Conservation (phyloP, 2,113 vertebrate genomes). For the Pavo muticus region DNA sequence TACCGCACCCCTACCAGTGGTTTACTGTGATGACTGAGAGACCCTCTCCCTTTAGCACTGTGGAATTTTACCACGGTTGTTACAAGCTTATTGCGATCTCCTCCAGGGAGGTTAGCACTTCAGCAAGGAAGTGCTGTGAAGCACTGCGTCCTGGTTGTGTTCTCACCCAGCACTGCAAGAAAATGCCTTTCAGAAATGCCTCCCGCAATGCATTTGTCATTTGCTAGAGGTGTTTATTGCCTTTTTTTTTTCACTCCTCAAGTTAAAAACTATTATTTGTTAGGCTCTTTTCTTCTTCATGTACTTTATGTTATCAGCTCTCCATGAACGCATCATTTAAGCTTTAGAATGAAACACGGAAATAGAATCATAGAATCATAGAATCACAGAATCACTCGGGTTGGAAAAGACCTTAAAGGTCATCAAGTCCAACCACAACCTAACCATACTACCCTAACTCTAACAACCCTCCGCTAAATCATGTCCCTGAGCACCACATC, state of each 20-base stretch:
- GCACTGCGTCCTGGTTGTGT: neutral
- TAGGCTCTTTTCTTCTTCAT: neutral
- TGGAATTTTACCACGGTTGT: neutral
- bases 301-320: constrained; percentile 1
- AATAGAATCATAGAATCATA: neutral
- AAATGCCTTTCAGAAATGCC: neutral
- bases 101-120: neutral
- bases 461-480: too few species aligned
- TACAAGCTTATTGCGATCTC: neutral
- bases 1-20: fast-evolving
- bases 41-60: neutral
- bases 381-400: too few species aligned
- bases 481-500: too few species aligned
- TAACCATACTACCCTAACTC: too few species aligned
- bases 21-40: neutral
- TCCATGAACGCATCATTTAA: constrained; percentile 33
- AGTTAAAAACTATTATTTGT: constrained; percentile 43
- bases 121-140: neutral
- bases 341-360: constrained; percentile 30
- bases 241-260: neutral
- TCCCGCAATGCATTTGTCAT: neutral
- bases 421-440: too few species aligned
- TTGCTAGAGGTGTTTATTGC: neutral
- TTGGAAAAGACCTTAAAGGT: too few species aligned
- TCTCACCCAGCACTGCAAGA: neutral